Conservation (phyloP, 2,888 invertebrate genomes). For the Xestia rhomboidea region DNA sequence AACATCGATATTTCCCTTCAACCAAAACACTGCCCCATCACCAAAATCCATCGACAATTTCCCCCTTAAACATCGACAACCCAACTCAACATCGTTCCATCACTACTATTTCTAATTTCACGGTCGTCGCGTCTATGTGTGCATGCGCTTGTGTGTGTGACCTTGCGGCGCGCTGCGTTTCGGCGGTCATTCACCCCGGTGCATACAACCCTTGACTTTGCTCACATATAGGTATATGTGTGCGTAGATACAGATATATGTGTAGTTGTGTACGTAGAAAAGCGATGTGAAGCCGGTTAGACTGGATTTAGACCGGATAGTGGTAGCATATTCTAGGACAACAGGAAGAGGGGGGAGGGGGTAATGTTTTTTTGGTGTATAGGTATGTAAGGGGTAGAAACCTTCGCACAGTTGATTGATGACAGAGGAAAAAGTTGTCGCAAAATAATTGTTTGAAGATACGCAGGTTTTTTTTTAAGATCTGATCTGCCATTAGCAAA, state of each 20-base stretch:
- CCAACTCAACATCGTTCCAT: conserved; percentile 60
- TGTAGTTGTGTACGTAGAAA: conserved; percentile 44
- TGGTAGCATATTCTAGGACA: conserved; percentile 15
- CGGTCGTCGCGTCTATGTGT: conserved; percentile 82
- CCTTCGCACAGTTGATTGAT: not conserved
- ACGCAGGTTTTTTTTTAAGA: no score
- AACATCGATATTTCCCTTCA: not conserved
- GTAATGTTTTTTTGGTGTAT: not conserved
- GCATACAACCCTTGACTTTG: conserved; percentile 89
- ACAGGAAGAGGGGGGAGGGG: not conserved
- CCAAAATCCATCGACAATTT: conserved; percentile 28
- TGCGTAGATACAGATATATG: conserved; percentile 32
- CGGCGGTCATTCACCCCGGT: conserved; percentile 88
- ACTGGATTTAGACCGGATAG: conserved; percentile 51
- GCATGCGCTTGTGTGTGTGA: conserved; percentile 85
- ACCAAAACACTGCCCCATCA: not conserved
- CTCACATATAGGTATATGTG: conserved; percentile 62
- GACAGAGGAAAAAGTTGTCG: no score
- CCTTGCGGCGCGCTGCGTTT: conserved; percentile 87
- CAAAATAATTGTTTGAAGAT: not conserved
- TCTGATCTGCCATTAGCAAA: not conserved
- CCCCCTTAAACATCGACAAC: conserved; percentile 38
- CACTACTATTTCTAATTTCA: conserved; percentile 89
- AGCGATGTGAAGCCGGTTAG: conserved; percentile 45
- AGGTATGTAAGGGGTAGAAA: not conserved